Evolutionary conservation across 2,888 invertebrate species (phyloP).

Genomic region (Lutraria lutraria): DNA sequence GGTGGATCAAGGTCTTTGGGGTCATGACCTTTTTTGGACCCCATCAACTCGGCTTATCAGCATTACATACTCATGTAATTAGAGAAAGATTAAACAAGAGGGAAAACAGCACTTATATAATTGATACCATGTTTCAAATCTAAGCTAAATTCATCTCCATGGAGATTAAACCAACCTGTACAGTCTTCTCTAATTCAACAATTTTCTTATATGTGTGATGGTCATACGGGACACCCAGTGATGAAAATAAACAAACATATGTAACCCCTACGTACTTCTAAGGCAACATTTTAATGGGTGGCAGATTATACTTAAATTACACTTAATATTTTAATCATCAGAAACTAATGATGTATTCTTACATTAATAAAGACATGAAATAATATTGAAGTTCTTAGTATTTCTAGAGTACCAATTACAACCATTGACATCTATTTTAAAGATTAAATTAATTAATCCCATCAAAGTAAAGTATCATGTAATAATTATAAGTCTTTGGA

Average conservation of each 20-base stretch:
- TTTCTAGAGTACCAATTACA: neutral
- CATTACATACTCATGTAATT: neutral
- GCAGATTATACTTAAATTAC: neutral
- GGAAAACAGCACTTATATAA: neutral
- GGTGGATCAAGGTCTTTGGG: conserved; percentile 31
- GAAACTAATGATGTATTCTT: neutral
- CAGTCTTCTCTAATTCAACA: too few species aligned
- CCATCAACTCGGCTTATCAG: neutral
- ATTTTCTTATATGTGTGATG: too few species aligned
- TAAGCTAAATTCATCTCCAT: neutral
- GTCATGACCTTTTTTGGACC: conserved; percentile 39
- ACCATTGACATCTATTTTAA: neutral
- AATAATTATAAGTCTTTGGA: neutral
- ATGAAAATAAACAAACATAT: neutral
- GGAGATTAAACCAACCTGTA: neutral
- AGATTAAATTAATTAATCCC: neutral
- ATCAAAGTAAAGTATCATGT: neutral
- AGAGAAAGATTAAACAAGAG: neutral
- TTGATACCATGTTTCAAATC: neutral
- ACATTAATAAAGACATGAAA: neutral
- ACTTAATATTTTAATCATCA: neutral
- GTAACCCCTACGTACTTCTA: too few species aligned
- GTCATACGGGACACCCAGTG: neutral
- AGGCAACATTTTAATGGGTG: neutral
- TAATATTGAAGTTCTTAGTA: neutral